These are phyloP conservation scores for Marasmarcha lunaedactyla DNA, from an alignment of 2,888 invertebrate species.

Conservation along the genomic window DNA sequence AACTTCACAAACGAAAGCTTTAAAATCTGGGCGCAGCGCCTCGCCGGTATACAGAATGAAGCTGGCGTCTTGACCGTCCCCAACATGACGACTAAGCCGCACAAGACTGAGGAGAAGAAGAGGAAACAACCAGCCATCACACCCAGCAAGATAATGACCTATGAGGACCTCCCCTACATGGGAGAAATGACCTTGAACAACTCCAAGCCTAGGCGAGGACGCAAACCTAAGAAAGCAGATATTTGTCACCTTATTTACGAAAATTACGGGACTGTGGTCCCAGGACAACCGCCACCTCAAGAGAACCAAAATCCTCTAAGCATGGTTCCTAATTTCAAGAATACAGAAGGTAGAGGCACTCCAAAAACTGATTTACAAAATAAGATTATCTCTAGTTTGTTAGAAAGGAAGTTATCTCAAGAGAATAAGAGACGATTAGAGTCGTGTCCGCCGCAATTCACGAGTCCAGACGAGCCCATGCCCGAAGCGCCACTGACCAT, in stretches of 20 bases:
- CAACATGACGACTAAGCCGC: conserved; percentile 33
- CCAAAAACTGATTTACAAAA: conserved; percentile 76
- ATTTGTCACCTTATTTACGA: conserved; percentile 93
- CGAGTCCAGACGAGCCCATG: conserved; percentile 44
- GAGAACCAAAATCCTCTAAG: conserved; percentile 34
- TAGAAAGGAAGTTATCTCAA: conserved; percentile 78
- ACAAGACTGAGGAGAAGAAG: conserved; percentile 39
- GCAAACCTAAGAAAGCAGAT: conserved; percentile 93
- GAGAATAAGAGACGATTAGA: conserved; percentile 67
- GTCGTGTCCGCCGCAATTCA: conserved; percentile 38
- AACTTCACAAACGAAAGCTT: conserved; percentile 74
- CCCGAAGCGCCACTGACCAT: conserved; percentile 42
- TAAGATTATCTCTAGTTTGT: conserved; percentile 75
- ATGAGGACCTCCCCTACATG: conserved; percentile 90
- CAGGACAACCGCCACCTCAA: conserved; percentile 74
- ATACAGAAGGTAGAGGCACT: conserved; percentile 25
- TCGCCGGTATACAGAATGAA: conserved; percentile 79
- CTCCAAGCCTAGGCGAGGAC: conserved; percentile 85
- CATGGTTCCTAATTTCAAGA: conserved; percentile 32
- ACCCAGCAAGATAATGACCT: conserved; percentile 72
- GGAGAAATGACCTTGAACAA: conserved; percentile 92
- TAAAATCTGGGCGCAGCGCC: conserved; percentile 80
- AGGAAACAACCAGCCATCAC: conserved; percentile 50
- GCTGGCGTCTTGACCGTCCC: conserved; percentile 31
- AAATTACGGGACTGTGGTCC: conserved; percentile 89